A percentile compares a stretch with the other conserved stretches of the same genome.
These are phyloP conservation scores for Antitype chi DNA, from an alignment of 2,888 invertebrate genomes.

Conservation along the genomic window DNA sequence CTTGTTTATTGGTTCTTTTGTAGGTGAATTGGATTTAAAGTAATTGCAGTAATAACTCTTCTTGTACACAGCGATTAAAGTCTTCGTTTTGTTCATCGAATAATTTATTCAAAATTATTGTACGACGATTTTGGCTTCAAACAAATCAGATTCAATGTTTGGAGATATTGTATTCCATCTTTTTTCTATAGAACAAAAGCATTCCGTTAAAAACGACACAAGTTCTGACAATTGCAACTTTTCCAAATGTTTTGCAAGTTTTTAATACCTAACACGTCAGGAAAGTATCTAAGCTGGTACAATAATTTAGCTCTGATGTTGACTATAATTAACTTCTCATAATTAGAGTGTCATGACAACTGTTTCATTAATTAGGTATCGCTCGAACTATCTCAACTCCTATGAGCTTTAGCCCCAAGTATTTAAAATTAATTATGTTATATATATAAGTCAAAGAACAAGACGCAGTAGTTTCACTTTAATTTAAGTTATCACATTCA, in stretches of 20 bases:
- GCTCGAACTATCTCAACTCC: background rate
- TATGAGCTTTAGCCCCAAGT: background rate
- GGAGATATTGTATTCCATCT: background rate
- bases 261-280: background rate
- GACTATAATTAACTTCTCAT: background rate
- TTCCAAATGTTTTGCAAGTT: background rate
- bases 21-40: slow-evolving; percentile 36
- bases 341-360: slow-evolving; percentile 1
- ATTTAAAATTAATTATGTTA: slow-evolving; percentile 9
- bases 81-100: slow-evolving; percentile 14
- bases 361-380: slow-evolving; percentile 8
- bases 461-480: background rate
- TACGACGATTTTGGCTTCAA: background rate
- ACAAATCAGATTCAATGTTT: background rate
- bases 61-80: slow-evolving; percentile 22
- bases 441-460: slow-evolving; percentile 3
- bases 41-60: slow-evolving; percentile 39
- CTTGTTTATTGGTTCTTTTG: slow-evolving; percentile 25
- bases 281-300: too few species aligned
- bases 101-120: slow-evolving; percentile 9
- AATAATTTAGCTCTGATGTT: background rate
- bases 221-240: too few species aligned
- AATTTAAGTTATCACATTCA: background rate
- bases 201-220: background rate
- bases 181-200: background rate